A percentile compares a stretch with the other conserved stretches of the same genome.
Conservation (phyloP, 2,113 vertebrate genomes). For the Sterrhoptilus dennistouni region DNA sequence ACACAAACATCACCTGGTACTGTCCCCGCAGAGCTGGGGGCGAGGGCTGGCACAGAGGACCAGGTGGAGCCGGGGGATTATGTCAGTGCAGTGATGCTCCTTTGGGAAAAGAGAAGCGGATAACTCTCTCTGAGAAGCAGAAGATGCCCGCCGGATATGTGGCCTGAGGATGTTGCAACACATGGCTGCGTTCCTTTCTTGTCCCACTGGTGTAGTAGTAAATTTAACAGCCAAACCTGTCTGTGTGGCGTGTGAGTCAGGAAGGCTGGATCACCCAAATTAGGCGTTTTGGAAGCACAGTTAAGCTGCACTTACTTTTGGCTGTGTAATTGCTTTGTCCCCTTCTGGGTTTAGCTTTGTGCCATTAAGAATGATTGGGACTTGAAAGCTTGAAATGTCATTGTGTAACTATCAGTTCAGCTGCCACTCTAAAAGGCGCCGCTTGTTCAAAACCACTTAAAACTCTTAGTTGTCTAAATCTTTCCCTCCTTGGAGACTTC, state of each 20-base stretch:
- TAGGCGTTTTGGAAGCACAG: background rate
- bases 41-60: background rate
- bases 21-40: background rate
- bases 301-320: background rate
- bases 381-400: constrained; percentile 36
- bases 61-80: background rate
- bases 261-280: background rate
- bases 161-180: background rate
- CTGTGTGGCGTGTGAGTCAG: background rate
- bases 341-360: constrained; percentile 38
- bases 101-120: background rate
- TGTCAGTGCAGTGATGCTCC: background rate
- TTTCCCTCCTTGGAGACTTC: constrained; percentile 8
- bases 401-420: background rate
- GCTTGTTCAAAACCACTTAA: constrained; percentile 39
- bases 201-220: background rate
- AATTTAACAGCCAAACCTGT: background rate
- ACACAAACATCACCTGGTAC: background rate
- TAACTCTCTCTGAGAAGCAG: background rate
- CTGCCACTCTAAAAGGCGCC: background rate
- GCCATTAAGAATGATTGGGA: constrained; percentile 7
- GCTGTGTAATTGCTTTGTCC: constrained; percentile 11
- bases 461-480: constrained; percentile 14
- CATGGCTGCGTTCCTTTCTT: background rate
- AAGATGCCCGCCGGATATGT: background rate